phyloP scores from a whole-genome alignment of 2,888 invertebrate species.

The Rotaria sp. region DNA sequence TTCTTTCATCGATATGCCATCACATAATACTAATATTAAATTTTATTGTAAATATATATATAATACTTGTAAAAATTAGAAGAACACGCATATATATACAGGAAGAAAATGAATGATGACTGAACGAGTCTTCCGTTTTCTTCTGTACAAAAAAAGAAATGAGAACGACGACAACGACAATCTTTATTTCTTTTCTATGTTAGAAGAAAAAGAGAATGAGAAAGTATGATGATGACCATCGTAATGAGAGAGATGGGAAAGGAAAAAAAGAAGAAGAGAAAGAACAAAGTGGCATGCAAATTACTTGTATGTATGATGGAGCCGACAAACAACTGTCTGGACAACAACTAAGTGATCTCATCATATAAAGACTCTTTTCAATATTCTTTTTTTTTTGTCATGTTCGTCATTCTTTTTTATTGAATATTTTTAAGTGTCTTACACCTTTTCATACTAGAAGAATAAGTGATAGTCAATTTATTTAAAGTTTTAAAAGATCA shows the following conservation, averaged over 20 bases:
- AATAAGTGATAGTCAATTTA: neutral
- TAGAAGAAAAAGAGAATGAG: neutral
- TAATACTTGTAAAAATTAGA: neutral
- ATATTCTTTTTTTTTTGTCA: neutral
- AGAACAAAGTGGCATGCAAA: neutral
- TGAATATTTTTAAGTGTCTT: neutral
- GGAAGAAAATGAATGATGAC: neutral
- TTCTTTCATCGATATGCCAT: neutral
- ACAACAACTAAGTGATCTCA: neutral
- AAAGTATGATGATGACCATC: neutral
- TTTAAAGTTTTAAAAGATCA: neutral
- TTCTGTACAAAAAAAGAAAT: neutral
- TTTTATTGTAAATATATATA: neutral
- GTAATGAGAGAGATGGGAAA: neutral
- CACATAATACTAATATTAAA: neutral
- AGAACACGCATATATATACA: neutral
- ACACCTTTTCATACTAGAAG: neutral
- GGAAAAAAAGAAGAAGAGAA: neutral
- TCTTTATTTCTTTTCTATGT: neutral
- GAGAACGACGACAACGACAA: neutral
- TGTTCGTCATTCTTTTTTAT: neutral
- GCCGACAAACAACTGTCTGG: neutral
- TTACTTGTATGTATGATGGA: neutral
- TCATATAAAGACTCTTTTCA: neutral
- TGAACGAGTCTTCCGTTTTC: neutral